These are phyloP conservation scores for Notolepis coatsorum DNA, from an alignment of 2,797 vertebrate species.

Conservation along the genomic window DNA sequence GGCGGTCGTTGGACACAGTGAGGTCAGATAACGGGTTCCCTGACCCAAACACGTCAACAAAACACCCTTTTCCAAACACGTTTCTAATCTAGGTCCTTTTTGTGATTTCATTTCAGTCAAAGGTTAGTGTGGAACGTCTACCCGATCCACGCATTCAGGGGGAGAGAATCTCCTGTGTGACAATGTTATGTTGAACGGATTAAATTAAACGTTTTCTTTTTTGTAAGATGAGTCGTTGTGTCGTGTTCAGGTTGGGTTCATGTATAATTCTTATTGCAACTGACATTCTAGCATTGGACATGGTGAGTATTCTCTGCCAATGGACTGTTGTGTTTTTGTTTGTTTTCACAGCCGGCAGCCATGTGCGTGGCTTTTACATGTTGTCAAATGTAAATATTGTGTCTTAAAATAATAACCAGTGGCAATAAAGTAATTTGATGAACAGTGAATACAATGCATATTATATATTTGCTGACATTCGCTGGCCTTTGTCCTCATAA, in stretches of 20 bases:
- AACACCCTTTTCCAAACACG: too few species aligned
- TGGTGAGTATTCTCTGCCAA: too few species aligned
- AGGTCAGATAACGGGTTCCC: too few species aligned
- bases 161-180: too few species aligned
- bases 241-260: constrained; percentile 13
- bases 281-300: constrained; percentile 7
- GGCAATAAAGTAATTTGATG: constrained; percentile 67
- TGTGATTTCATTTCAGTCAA: too few species aligned
- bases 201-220: not conserved
- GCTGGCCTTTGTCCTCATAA: too few species aligned
- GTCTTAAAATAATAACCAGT: constrained; percentile 32
- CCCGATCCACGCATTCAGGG: too few species aligned
- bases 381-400: constrained; percentile 38
- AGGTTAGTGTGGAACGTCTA: too few species aligned
- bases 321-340: constrained; percentile 10
- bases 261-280: constrained; percentile 2
- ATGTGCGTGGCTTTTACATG: constrained; percentile 41
- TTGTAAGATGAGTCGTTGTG: constrained; percentile 11
- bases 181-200: not conserved
- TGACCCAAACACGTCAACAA: too few species aligned
- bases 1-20: too few species aligned
- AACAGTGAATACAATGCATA: constrained; percentile 9
- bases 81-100: too few species aligned
- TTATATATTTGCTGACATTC: too few species aligned
- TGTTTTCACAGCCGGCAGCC: constrained; percentile 40